phyloP scores from a whole-genome alignment of 2,888 invertebrate species.

The Spisula solida region DNA sequence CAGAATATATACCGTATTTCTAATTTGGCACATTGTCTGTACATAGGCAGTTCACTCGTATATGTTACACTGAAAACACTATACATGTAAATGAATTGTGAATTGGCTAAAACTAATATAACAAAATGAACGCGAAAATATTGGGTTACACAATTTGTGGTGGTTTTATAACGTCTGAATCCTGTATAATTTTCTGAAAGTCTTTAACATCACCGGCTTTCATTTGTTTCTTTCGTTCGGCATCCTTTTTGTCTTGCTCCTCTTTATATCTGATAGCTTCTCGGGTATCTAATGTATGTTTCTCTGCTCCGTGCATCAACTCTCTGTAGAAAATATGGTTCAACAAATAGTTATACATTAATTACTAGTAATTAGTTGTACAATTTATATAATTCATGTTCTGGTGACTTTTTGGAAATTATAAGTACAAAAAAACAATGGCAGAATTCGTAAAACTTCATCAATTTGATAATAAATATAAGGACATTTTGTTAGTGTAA shows the following conservation, averaged over 20 bases:
- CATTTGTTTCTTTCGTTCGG: slow-evolving; percentile 51
- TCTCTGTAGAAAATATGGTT: slow-evolving; percentile 60
- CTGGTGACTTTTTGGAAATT: too few relatives aligned
- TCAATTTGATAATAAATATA: too few relatives aligned
- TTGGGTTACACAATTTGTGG: slow-evolving; percentile 51
- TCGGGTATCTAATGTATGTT: slow-evolving; percentile 65
- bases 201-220: slow-evolving; percentile 62
- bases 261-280: slow-evolving; percentile 70
- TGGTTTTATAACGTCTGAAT: slow-evolving; percentile 59
- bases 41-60: too few relatives aligned
- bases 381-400: neutral
- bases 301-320: slow-evolving; percentile 73
- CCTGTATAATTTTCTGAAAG: slow-evolving; percentile 67
- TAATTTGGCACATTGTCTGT: too few relatives aligned
- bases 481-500: too few relatives aligned
- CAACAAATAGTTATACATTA: neutral
- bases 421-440: too few relatives aligned
- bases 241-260: slow-evolving; percentile 65
- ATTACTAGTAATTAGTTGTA: neutral
- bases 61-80: too few relatives aligned
- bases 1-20: too few relatives aligned
- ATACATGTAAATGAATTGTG: too few relatives aligned
- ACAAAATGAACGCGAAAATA: neutral
- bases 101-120: too few relatives aligned
- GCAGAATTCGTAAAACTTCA: too few relatives aligned